phyloP scores from a whole-genome alignment of 30 jellyfish, hydroid and myxozoan species.

The Hydractinia echinata region DNA sequence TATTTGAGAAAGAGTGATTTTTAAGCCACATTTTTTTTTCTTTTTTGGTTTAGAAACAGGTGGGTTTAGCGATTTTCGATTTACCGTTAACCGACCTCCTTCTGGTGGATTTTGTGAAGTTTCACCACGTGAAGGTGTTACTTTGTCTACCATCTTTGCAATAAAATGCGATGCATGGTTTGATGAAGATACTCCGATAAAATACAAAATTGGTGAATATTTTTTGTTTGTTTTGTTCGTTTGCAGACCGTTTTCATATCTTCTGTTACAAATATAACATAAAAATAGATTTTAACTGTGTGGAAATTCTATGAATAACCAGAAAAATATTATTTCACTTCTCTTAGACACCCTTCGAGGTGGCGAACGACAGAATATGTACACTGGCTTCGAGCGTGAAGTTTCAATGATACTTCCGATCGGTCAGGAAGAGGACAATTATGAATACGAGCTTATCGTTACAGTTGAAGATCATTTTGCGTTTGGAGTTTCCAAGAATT shows the following conservation, averaged over 20 bases:
- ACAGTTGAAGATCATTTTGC: slow-evolving; percentile 58
- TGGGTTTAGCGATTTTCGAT: slow-evolving; percentile 69
- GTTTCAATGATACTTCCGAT: slow-evolving; percentile 67
- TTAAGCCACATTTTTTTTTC: background rate
- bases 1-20: background rate
- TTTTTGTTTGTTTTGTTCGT: background rate
- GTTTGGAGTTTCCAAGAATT: slow-evolving; percentile 26
- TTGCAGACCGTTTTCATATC: background rate
- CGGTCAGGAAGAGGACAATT: slow-evolving; percentile 42
- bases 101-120: slow-evolving; percentile 62
- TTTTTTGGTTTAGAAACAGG: slow-evolving; percentile 37
- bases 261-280: background rate
- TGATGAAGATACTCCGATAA: slow-evolving; percentile 76
- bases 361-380: slow-evolving; percentile 50
- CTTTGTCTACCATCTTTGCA: slow-evolving; percentile 56
- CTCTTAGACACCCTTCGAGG: slow-evolving; percentile 52
- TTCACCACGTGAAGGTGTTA: slow-evolving; percentile 59
- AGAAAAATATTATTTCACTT: background rate
- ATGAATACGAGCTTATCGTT: slow-evolving; percentile 48
- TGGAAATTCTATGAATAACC: background rate
- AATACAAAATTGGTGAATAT: slow-evolving; percentile 55
- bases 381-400: slow-evolving; percentile 56
- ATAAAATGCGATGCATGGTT: slow-evolving; percentile 63
- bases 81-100: slow-evolving; percentile 77
- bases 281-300: background rate